These are phyloP conservation scores for Gastrophryne carolinensis DNA, from an alignment of 2,797 vertebrate species.

Conservation along the genomic window DNA sequence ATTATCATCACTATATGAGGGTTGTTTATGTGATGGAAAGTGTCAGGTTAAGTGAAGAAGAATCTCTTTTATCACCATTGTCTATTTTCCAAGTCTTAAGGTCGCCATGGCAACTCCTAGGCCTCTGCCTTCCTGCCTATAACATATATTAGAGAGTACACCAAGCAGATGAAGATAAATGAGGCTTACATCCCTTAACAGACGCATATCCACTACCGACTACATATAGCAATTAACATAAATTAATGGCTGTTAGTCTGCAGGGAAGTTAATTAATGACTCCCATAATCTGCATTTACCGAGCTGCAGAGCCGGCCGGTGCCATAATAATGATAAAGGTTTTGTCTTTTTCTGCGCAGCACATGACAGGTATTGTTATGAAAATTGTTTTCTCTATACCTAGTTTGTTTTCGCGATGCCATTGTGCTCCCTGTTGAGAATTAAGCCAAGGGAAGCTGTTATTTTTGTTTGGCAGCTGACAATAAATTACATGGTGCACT, in stretches of 20 bases:
- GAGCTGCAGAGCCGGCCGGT: constrained; percentile 21
- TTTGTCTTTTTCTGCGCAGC: constrained; percentile 27
- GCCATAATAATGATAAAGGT: constrained; percentile 45
- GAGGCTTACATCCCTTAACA: constrained; percentile 50
- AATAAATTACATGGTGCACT: not conserved
- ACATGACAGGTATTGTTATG: constrained; percentile 43
- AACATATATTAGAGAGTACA: constrained; percentile 37
- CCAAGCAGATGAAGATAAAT: constrained; percentile 54
- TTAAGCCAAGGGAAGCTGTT: not conserved
- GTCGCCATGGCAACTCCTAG: constrained; percentile 42
- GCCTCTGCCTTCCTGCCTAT: constrained; percentile 30
- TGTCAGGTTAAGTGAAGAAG: not conserved
- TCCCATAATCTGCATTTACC: constrained; percentile 51
- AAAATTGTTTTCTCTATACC: constrained; percentile 18
- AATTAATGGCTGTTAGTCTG: constrained; percentile 50
- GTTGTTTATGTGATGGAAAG: not conserved
- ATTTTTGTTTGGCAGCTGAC: constrained; percentile 10
- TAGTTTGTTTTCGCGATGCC: not conserved
- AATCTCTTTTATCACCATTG: constrained; percentile 13
- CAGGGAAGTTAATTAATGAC: constrained; percentile 52
- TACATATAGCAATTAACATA: constrained; percentile 53
- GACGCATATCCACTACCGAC: constrained; percentile 44
- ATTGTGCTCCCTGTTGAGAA: constrained; percentile 4
- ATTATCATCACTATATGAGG: no score
- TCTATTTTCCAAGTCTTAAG: constrained; percentile 13